phyloP scores from a whole-genome alignment of 2,797 vertebrate genomes.

The Falco naumanni region DNA sequence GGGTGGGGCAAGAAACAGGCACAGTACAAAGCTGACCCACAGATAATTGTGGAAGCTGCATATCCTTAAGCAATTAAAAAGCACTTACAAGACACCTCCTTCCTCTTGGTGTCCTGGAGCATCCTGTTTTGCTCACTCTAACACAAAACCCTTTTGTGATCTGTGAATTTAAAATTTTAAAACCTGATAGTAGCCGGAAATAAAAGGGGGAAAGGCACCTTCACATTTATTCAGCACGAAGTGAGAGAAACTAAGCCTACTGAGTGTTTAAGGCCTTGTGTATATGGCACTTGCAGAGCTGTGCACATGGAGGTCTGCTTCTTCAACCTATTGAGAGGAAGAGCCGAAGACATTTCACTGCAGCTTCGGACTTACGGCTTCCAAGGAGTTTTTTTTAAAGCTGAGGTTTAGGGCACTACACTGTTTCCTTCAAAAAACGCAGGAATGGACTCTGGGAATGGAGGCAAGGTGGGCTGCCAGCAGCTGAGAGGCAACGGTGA shows the following conservation, averaged over 20 bases:
- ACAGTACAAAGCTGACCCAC: not conserved
- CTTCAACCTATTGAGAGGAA: not conserved
- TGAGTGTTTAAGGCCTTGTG: not conserved
- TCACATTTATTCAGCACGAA: not conserved
- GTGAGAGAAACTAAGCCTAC: not conserved
- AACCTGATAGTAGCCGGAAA: not conserved
- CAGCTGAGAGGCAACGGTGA: accelerated
- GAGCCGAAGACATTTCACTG: not conserved
- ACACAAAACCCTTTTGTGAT: not conserved
- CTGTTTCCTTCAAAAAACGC: accelerated
- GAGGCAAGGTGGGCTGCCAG: not conserved
- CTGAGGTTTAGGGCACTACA: not conserved
- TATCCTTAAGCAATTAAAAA: not conserved
- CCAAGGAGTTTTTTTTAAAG: not conserved
- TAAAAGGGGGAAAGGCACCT: not conserved
- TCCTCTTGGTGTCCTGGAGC: not conserved
- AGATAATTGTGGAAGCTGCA: not conserved
- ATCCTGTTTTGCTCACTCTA: not conserved
- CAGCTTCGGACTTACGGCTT: accelerated
- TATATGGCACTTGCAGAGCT: not conserved
- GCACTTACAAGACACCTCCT: not conserved
- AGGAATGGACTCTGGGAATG: not conserved
- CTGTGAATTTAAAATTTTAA: not conserved
- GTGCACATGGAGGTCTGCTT: not conserved
- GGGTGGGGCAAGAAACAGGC: not conserved